Conservation (phyloP, 2,797 vertebrate genomes). For the Rhynchonycteris naso region DNA sequence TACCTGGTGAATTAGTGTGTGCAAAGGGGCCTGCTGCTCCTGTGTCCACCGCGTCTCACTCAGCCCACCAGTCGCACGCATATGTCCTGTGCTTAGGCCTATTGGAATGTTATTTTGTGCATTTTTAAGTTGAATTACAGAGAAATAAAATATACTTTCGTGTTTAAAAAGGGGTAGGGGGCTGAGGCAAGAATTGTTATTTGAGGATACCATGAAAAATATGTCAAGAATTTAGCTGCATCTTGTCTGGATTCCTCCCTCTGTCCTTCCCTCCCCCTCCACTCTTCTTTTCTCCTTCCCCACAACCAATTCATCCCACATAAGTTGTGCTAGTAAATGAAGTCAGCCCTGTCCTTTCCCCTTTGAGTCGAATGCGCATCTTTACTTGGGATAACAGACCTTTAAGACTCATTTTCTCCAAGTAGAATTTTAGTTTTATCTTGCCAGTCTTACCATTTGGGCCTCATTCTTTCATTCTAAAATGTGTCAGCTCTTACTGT, state of each 20-base stretch:
- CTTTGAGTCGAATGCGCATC: not conserved
- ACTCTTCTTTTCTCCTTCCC: too few species aligned
- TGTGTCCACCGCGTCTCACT: rapidly evolving
- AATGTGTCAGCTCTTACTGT: not conserved
- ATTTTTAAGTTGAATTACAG: constrained; percentile 8
- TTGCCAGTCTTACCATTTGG: not conserved
- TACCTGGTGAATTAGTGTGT: not conserved
- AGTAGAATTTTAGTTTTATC: not conserved
- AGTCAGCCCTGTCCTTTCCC: not conserved
- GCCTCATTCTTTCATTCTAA: not conserved
- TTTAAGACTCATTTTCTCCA: not conserved
- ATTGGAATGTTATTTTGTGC: not conserved
- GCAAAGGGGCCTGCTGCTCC: not conserved
- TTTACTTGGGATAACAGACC: not conserved
- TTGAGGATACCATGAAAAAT: constrained; percentile 42
- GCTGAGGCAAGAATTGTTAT: not conserved
- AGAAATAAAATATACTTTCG: constrained; percentile 5
- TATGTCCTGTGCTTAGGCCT: not conserved
- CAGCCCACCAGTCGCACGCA: not conserved
- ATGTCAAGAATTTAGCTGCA: constrained; percentile 54
- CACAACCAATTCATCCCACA: not conserved
- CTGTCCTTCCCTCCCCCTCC: rapidly evolving
- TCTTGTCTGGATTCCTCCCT: not conserved
- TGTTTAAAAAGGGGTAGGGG: not conserved
- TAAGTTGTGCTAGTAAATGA: not conserved